Base-by-base conservation (phyloP, 2,888 invertebrate species). In the Acleris emargana region DNA sequence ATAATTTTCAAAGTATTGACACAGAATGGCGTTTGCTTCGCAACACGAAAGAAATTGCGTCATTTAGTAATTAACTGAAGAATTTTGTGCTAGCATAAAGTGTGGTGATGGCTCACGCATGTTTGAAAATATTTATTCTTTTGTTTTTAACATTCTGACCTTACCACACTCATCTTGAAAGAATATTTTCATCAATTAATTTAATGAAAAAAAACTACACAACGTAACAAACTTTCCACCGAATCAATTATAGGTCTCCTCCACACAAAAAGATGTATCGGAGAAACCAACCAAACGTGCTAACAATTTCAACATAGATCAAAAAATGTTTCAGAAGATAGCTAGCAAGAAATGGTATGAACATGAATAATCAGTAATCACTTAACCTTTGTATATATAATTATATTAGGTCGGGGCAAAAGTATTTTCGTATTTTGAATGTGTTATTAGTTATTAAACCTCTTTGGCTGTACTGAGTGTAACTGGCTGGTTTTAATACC, bases 131-230 rank as follows among this genome's bases (percentile, higher is more conserved):
- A 22, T 22, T 22, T 3, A 4, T 22, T 2, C 22, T 63, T 67
- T 62, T 45, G 58, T 67, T 11, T 67, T 62, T 62, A 53, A 67
- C 51, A 64, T 59, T 63, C 57, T 68, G 61, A 60, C 64, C 58
- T 58, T 68, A 9, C 61, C 68, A 47, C 68, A 68, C 64, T 64
- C 64, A 61, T 49, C 58, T 42, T 62, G 68, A 55, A 60, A 18
- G 20, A 18, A 49, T 49, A 49, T 13, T 49, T 22, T 52, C 59
- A 25, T 61, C 60, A 18, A 64, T 62, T 64, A 61, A 62, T 64
- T 18, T 58, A 18, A 11, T 55, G 43, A 57, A 58, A 50, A 67
- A 57, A 58, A 50, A 67, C 57, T 38, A 67, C 62, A 49, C 62
- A 58, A 55, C 18, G 62, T 50, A 58, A 67, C 53, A 59, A 51